Evolutionary conservation across 2,797 vertebrate species (phyloP), one percentile per base, ranked within the genome.

Genomic region (Scolopax rusticola): DNA sequence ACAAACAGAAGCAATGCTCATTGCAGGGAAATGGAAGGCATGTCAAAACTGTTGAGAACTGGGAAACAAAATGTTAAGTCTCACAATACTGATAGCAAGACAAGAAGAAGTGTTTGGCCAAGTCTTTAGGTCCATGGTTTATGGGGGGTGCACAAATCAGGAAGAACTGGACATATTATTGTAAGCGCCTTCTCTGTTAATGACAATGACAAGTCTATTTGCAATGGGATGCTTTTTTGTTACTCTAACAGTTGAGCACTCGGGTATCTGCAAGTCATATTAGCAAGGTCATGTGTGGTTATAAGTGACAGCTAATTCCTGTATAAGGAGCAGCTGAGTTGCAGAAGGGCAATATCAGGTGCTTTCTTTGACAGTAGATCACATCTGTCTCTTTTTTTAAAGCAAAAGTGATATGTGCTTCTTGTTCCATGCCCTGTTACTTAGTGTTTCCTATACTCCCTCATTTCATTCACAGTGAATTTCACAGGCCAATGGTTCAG

Each of bases 1-100:
- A 13, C 1, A 48, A 65, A 33, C 9, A 71, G 54, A 57, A 71
- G 8, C 18, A 12, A 40, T 2, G 1, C 20, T 83, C 3, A 0
- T 47, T 73, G 28, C 17, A 61, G 60, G n/a, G 36, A 74, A 67
- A 53, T 9, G 9, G 33, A 64, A 80, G 38, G 19, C 32, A 17
- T 18, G 9, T 84, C 24, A 94, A 24, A 88, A 64, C 25, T 24
- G 2, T 38, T 78, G 15, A 59, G 32, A 87, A 76, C 13, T 21
- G 8, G 18, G 28, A 75, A 86, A 69, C 25, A 70, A 71, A 86
- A 73, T 8, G 6, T 79, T 87, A 47, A 41, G 9, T 54, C n/a
- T 76, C 0, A 0, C 47, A 57, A 19, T 51, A 76, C 8, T 59
- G 67, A 60, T 73, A 76, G 30, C 27, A 79, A 65, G 61, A 38